Percentiles rank a stretch among this genome's conserved stretches.
These are phyloP conservation scores for Danionella dracula DNA, from an alignment of 2,797 vertebrate genomes.

Conservation along the genomic window DNA sequence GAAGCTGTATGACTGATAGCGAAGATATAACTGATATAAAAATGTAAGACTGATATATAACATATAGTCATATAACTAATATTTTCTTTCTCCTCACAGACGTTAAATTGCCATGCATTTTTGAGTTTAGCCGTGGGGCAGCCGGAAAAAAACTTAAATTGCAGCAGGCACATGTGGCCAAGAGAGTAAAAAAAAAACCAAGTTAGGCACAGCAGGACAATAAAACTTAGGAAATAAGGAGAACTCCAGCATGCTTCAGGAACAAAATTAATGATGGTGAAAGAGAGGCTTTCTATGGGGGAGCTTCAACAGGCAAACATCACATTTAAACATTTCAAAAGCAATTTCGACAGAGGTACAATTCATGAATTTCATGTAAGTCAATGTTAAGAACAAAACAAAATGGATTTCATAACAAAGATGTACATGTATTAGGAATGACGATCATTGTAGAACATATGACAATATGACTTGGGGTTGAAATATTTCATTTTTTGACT, in stretches of 20 bases:
- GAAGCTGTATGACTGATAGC: neutral
- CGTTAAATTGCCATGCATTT: neutral
- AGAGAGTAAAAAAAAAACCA: neutral
- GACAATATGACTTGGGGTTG: no score
- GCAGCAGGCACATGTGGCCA: neutral
- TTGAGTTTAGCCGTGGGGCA: neutral
- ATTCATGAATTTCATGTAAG: no score
- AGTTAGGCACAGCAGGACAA: slow-evolving; percentile 12
- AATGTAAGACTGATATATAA: no score
- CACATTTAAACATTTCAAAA: neutral
- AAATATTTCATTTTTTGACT: no score
- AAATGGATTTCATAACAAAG: no score
- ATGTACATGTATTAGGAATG: no score
- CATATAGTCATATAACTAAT: no score
- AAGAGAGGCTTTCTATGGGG: neutral
- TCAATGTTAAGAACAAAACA: no score
- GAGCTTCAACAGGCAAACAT: neutral
- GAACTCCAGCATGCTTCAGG: neutral
- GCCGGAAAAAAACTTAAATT: slow-evolving; percentile 10
- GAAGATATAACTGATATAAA: no score
- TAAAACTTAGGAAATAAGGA: neutral
- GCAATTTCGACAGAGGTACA: no score
- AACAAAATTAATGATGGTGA: slow-evolving; percentile 12
- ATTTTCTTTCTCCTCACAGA: neutral
- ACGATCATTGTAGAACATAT: no score